Conservation (phyloP, 2,888 invertebrate genomes). For the Aproaerema taeniolella region DNA sequence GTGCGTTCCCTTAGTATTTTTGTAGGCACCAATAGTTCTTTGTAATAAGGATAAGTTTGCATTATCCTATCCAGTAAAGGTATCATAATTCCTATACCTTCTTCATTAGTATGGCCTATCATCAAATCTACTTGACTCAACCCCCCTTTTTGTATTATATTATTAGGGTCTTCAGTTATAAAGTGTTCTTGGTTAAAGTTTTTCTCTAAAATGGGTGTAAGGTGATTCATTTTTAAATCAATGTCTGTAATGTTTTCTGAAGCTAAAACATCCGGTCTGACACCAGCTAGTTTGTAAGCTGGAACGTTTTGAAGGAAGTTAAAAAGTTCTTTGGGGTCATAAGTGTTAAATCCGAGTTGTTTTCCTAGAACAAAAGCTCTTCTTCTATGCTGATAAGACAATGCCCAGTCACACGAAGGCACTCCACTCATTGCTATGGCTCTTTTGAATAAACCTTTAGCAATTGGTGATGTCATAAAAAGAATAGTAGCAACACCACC, state of each 20-base stretch:
- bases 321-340: slow-evolving; percentile 27
- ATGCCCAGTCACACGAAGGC: slow-evolving; percentile 29
- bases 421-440: slow-evolving; percentile 46
- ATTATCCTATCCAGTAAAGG: slow-evolving; percentile 16
- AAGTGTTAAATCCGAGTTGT: slow-evolving; percentile 27
- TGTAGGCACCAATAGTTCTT: slow-evolving; percentile 39
- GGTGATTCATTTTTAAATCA: slow-evolving; percentile 33
- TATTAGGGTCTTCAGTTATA: slow-evolving; percentile 31
- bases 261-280: slow-evolving; percentile 24
- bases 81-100: slow-evolving; percentile 60
- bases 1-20: slow-evolving; percentile 29
- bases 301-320: slow-evolving; percentile 31
- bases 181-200: slow-evolving; percentile 39
- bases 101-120: slow-evolving; percentile 82
- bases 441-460: slow-evolving; percentile 42
- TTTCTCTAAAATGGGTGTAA: slow-evolving; percentile 47
- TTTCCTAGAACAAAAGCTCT: slow-evolving; percentile 30
- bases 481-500: slow-evolving; percentile 35
- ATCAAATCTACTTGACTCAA: slow-evolving; percentile 79
- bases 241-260: slow-evolving; percentile 32
- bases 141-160: slow-evolving; percentile 50
- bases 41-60: slow-evolving; percentile 28
- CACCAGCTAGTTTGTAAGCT: slow-evolving; percentile 24
- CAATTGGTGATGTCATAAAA: slow-evolving; percentile 44
- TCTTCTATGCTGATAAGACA: slow-evolving; percentile 24